Conservation (phyloP, 2,113 vertebrate species). For the Sula dactylatra region DNA sequence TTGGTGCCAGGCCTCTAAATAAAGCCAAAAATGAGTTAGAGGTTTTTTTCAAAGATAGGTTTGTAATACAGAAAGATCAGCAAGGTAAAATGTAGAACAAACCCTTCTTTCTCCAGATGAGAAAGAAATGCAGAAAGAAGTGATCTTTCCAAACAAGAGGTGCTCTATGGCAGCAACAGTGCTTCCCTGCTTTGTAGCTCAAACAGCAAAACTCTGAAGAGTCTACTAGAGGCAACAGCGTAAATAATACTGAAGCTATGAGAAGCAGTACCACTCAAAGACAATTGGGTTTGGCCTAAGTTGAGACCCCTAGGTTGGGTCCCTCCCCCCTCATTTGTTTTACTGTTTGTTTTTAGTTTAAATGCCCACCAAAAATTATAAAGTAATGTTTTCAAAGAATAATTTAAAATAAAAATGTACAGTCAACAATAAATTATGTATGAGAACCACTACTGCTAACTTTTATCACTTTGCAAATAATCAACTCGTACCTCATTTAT, state of each 20-base stretch:
- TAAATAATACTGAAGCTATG: not conserved
- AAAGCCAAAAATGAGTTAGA: not conserved
- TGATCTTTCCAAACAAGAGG: not conserved
- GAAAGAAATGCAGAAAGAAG: not conserved
- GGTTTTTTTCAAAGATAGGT: not conserved
- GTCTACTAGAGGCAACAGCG: not conserved
- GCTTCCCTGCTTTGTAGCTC: not conserved
- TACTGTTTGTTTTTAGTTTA: not conserved
- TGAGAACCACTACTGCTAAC: not conserved
- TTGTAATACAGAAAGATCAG: not conserved
- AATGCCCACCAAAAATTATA: not conserved
- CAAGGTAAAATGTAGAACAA: not conserved
- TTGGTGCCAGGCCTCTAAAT: not conserved
- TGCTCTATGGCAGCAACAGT: not conserved
- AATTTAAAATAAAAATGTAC: not conserved
- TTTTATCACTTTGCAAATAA: not conserved
- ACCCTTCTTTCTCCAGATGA: not conserved
- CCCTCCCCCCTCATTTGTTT: not conserved
- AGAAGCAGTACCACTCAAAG: not conserved
- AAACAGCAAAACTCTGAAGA: not conserved
- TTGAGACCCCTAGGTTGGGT: not conserved
- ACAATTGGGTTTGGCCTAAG: not conserved
- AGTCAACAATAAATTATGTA: not conserved
- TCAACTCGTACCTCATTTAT: not conserved
- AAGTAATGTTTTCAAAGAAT: not conserved